Evolutionary conservation across 1,140 invertebrate genomes (phyloP), one percentile per base, ranked within the genome.

Genomic region (Drosophila mojavensis): DNA sequence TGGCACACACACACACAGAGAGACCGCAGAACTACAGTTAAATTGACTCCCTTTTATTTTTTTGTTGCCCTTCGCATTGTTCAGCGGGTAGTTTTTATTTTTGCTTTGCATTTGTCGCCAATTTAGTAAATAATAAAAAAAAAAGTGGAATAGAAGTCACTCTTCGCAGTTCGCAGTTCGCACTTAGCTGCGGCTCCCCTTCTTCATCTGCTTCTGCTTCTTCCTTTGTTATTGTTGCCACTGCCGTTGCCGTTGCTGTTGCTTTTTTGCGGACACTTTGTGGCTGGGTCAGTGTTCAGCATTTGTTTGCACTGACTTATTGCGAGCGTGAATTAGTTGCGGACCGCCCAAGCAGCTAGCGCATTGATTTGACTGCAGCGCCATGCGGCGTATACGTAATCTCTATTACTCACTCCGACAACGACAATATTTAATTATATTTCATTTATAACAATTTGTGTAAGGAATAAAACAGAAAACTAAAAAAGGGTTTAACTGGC

Each of bases 361-460:
- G 54, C 67, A 79, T 81, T 88, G 83, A 82, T 82, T 85, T 75
- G 53, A 48, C 61, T 65, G 30, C 39, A 61, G 74, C 74, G 59
- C 71, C 75, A 63, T 61, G 61, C 63, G 67, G 79, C 82, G 82
- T 85, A 85, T 85, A 82, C 82, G 82, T 88, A 88, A 85, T 88
- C 83, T 88, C 67, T 75, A 81, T 81, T 80, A 77, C 51, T 47
- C 75, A 53, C 56, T 2, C 30, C 33, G 17, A 2, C 59, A 20
- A 9, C 26, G 0, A 13, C 61, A 41, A 73, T 86, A 90, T 90
- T 90, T 90, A 90, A 90, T 90, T 90, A 73, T 90, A 86, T 90
- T 90, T 90, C 86, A 90, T 90, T 90, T 86, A 90, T 86, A 90
- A 88, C 86, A 91, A 84, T 86, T 86, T 86, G 78, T 71, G 68